These are phyloP conservation scores for Drosophila kikkawai DNA, from an alignment of 1,140 invertebrate genomes.

Conservation along the genomic window DNA sequence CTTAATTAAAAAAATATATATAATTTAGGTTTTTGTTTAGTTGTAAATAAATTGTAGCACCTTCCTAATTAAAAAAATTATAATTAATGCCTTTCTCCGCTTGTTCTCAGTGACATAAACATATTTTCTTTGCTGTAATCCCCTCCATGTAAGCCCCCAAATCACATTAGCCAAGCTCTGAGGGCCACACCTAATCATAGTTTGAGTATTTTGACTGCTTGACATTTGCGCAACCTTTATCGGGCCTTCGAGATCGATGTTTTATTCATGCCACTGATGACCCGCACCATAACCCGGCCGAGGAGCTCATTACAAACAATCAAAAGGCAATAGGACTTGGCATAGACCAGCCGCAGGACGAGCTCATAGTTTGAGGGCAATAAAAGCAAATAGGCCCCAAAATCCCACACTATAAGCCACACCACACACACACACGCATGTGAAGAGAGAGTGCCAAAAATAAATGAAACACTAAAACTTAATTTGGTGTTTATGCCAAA, in stretches of 20 bases:
- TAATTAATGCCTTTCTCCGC: not conserved
- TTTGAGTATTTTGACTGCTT: constrained; percentile 20
- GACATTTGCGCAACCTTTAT: constrained; percentile 44
- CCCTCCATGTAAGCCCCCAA: not conserved
- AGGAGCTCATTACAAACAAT: constrained; percentile 73
- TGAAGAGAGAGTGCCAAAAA: constrained; percentile 51
- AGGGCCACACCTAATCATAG: not conserved
- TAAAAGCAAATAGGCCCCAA: constrained; percentile 45
- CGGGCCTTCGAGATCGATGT: constrained; percentile 37
- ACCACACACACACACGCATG: not conserved
- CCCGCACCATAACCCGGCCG: constrained; percentile 30
- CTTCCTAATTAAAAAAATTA: not conserved
- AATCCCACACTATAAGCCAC: constrained; percentile 24
- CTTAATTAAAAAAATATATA: too few species aligned
- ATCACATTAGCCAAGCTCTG: constrained; percentile 15
- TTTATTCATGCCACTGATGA: constrained; percentile 56
- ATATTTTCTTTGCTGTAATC: not conserved
- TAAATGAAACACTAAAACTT: constrained; percentile 78
- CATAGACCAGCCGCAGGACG: constrained; percentile 38
- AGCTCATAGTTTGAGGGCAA: constrained; percentile 14
- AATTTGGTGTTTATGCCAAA: constrained; percentile 77
- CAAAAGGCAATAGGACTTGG: constrained; percentile 73
- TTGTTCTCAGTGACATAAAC: too few species aligned
- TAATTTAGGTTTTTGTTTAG: too few species aligned
- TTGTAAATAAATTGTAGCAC: not conserved